A percentile compares a stretch with the other conserved stretches of the same genome.
Conservation (phyloP, 1,140 invertebrate species). For the Drosophila melanica region DNA sequence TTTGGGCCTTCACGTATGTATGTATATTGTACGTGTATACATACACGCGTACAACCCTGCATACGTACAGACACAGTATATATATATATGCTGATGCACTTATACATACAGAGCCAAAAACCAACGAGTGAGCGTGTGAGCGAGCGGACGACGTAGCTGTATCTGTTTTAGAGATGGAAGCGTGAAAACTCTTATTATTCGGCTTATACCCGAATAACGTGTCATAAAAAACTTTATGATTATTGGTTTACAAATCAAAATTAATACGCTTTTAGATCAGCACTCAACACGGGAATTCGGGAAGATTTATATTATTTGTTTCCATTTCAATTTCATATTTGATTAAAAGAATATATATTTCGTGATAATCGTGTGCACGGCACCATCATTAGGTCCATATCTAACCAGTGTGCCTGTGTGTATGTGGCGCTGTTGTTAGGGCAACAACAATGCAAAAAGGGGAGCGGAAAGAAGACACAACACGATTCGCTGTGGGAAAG, state of each 20-base stretch:
- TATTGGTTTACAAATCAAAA: not conserved
- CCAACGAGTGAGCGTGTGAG: constrained; percentile 71
- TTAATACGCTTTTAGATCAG: not conserved
- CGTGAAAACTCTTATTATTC: constrained; percentile 27
- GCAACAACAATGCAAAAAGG: constrained; percentile 34
- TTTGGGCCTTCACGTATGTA: constrained; percentile 55
- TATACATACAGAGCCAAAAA: constrained; percentile 60
- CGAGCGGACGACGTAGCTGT: constrained; percentile 58
- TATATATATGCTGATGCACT: constrained; percentile 45
- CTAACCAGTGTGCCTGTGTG: constrained; percentile 52
- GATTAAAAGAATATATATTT: not conserved
- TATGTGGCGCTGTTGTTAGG: constrained; percentile 66
- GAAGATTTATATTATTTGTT: not conserved
- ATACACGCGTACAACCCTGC: constrained; percentile 57
- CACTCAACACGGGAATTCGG: not conserved
- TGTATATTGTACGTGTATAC: constrained; percentile 69
- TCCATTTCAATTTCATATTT: not conserved
- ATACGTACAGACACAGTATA: constrained; percentile 37
- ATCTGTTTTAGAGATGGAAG: constrained; percentile 49
- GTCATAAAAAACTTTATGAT: not conserved
- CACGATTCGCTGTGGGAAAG: constrained; percentile 77
- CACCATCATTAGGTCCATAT: constrained; percentile 27
- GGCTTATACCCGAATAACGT: constrained; percentile 1
- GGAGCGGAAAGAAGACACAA: constrained; percentile 53
- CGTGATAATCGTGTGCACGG: constrained; percentile 22